Conservation (phyloP, 2,113 vertebrate genomes). For the Mustela lutreola region DNA sequence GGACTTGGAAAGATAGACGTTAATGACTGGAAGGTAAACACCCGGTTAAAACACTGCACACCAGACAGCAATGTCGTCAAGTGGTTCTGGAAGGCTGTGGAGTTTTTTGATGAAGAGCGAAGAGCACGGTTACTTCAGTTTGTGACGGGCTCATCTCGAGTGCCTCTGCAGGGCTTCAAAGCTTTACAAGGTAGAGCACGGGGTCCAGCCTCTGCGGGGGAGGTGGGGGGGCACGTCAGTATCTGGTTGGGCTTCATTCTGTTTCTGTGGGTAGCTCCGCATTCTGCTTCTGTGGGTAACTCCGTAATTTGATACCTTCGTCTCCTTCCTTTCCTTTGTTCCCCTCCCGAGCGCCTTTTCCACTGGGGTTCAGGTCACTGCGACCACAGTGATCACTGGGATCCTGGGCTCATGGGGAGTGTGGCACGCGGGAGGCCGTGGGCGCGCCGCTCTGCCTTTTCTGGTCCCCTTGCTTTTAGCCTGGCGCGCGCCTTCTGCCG, state of each 20-base stretch:
- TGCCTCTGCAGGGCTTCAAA: constrained; percentile 99
- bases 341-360: constrained; percentile 29
- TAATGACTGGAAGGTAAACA: constrained; percentile 98
- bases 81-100: constrained; percentile 99
- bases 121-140: constrained; percentile 97
- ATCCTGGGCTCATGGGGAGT: constrained; percentile 25
- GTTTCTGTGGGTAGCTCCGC: neutral
- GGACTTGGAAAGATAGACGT: constrained; percentile 99
- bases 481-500: neutral
- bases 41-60: constrained; percentile 98
- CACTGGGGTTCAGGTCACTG: neutral
- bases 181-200: constrained; percentile 93
- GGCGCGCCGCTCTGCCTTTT: neutral
- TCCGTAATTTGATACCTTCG: neutral
- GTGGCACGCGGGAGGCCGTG: neutral
- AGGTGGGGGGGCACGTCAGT: rapidly evolving
- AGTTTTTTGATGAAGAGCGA: constrained; percentile 97
- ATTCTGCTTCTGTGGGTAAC: neutral
- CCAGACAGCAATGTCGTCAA: constrained; percentile 97
- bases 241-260: neutral
- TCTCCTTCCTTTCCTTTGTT: constrained; percentile 24
- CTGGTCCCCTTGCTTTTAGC: neutral
- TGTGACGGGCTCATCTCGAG: constrained; percentile 97
- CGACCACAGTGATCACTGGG: too few relatives aligned
- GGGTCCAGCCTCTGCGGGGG: rapidly evolving